phyloP scores from a whole-genome alignment of 2,113 vertebrate genomes.

The Muntiacus reevesi region DNA sequence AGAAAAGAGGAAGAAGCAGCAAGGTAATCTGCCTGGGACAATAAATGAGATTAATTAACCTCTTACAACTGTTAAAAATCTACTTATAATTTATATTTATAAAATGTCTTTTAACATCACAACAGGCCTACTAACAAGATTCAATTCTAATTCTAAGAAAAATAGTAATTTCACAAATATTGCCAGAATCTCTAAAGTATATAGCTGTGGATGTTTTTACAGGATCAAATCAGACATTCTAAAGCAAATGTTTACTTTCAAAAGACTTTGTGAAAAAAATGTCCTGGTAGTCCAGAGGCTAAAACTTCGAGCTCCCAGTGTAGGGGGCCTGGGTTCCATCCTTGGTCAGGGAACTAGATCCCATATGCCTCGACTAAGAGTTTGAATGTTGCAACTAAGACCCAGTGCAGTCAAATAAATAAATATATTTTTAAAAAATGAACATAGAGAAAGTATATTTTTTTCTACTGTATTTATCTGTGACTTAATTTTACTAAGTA shows the following conservation, averaged over 20 bases:
- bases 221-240: background rate
- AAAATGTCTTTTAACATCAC: background rate
- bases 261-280: background rate
- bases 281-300: background rate
- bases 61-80: background rate
- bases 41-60: background rate
- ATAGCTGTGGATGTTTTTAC: background rate
- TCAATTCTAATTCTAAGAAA: slow-evolving; percentile 7
- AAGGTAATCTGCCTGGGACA: slow-evolving; percentile 66
- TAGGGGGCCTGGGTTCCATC: background rate
- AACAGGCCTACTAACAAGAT: background rate
- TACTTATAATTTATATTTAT: background rate
- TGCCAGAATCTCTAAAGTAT: background rate
- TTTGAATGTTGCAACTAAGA: background rate
- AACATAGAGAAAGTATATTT: background rate
- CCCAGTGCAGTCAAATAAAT: background rate
- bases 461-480: slow-evolving; percentile 7
- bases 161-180: background rate
- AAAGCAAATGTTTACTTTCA: background rate
- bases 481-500: slow-evolving; percentile 18
- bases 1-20: slow-evolving; percentile 67
- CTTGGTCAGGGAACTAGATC: background rate
- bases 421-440: background rate
- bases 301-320: background rate
- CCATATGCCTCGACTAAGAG: background rate